phyloP scores from a whole-genome alignment of 2,797 vertebrate genomes.

The Chaunax sp. region DNA sequence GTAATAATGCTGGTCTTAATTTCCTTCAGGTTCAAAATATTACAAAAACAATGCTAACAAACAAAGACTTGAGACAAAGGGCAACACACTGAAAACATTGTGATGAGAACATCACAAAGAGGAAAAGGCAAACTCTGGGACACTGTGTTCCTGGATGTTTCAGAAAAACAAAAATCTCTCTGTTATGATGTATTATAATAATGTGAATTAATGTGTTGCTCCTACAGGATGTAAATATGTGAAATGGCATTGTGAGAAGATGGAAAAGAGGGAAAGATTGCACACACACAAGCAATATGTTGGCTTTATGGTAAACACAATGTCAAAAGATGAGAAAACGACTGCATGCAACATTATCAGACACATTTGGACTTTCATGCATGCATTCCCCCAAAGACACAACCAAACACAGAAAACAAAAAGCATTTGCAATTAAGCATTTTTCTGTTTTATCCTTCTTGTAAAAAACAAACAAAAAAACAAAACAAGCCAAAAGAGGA shows the following conservation, averaged over 20 bases:
- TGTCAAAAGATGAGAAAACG: slow-evolving; percentile 15
- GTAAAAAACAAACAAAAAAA: slow-evolving; percentile 2
- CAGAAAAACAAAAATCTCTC: background rate
- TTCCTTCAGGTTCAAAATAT: background rate
- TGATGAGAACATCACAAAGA: slow-evolving; percentile 12
- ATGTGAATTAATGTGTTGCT: slow-evolving; percentile 2
- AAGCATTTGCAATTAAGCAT: slow-evolving; percentile 57
- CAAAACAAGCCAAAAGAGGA: slow-evolving; percentile 15
- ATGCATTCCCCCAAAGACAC: slow-evolving; percentile 14
- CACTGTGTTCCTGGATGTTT: background rate
- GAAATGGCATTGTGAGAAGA: slow-evolving; percentile 16
- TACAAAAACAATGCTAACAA: background rate
- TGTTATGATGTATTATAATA: background rate
- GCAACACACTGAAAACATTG: slow-evolving; percentile 38
- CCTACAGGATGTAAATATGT: slow-evolving; percentile 9
- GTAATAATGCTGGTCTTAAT: background rate
- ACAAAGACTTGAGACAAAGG: slow-evolving; percentile 28
- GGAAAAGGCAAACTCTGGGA: background rate
- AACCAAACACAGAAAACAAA: slow-evolving; percentile 32
- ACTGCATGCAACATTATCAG: slow-evolving; percentile 33
- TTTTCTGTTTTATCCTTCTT: slow-evolving; percentile 33
- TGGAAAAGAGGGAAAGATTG: slow-evolving; percentile 18
- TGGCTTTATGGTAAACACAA: slow-evolving; percentile 13
- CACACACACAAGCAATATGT: slow-evolving; percentile 21
- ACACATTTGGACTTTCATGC: slow-evolving; percentile 49